Percentiles rank a stretch among this genome's conserved stretches.
These are phyloP conservation scores for Dynastes tityus DNA, from an alignment of 2,888 invertebrate species.

Conservation along the genomic window DNA sequence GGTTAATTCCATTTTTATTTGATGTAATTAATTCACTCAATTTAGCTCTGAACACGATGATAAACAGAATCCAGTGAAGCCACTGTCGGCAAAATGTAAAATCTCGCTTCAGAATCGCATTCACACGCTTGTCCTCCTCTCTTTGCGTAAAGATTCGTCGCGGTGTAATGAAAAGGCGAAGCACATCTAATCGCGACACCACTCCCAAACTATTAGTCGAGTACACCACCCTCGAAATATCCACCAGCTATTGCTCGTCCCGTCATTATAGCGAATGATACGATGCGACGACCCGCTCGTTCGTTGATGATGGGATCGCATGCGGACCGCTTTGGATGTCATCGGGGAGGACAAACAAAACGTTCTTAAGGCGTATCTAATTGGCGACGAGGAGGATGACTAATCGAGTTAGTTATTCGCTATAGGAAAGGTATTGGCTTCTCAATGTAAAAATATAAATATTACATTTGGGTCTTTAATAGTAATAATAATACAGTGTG, in stretches of 20 bases:
- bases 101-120: background rate
- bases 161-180: constrained; percentile 3
- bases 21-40: too few relatives aligned
- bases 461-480: too few relatives aligned
- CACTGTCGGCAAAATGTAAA: too few relatives aligned
- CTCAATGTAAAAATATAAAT: too few relatives aligned
- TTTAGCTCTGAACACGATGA: too few relatives aligned
- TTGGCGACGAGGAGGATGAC: constrained; percentile 7
- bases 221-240: background rate
- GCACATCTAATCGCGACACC: constrained; percentile 14
- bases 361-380: background rate
- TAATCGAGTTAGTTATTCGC: background rate
- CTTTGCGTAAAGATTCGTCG: constrained; percentile 15
- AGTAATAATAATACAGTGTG: too few relatives aligned
- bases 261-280: background rate
- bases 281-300: background rate
- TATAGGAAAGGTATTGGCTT: background rate
- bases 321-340: background rate
- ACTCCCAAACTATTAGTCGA: constrained; percentile 17
- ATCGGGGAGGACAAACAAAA: background rate
- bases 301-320: background rate
- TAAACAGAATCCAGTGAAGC: too few relatives aligned
- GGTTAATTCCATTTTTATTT: too few relatives aligned
- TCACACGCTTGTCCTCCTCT: background rate
- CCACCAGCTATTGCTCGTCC: constrained; percentile 8